Base-by-base conservation (phyloP, 1,140 invertebrate genomes). In the Acarapis woodi region DNA sequence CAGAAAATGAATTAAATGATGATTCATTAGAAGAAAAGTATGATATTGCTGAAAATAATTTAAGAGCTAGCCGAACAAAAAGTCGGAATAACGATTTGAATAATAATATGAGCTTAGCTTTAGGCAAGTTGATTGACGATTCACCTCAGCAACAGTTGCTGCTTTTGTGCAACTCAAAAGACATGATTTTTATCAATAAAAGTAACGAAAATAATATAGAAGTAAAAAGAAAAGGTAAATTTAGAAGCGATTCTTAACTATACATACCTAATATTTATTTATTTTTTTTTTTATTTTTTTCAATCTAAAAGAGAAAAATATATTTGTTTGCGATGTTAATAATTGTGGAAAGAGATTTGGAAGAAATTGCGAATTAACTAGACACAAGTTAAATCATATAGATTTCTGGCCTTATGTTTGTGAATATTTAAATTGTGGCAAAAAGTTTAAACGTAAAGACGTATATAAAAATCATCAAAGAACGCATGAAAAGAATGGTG, bases 391-490 rank as follows among this genome's bases (percentile, higher is more conserved):
- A 18, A 32, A 32, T 32, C 31, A 32, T 32, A 32, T 18, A 6
- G 31, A 32, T 15, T 6, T 32, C 6, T 32, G 31, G 31, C 31
- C 31, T n/a, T 32, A 14, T 18, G 6, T 6, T 19, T 32, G 31
- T 18, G 31, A 32, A 6, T 32, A 18, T 8, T 6, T 15, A 6
- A 15, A 15, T 19, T 32, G 31, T 18, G 31, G 31, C 8, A 6
- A 15, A 18, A 32, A 32, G 31, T 32, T 32, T 19, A 32, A 32
- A 16, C 5, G 31, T 6, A 32, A 32, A 18, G 31, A 32, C 15
- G 31, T 32, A 15, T 32, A 8, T 15, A 32, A 32, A 32, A 32
- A 32, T 32, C 31, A 32, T 19, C 31, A 32, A 18, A 32, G 31
- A 32, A 32, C 31, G 6, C 31, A 32, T 19, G 12, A 15, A 6